A percentile compares a stretch with the other conserved stretches of the same genome.
These are phyloP conservation scores for Anas platyrhynchos DNA, from an alignment of 2,113 vertebrate genomes.

Conservation along the genomic window DNA sequence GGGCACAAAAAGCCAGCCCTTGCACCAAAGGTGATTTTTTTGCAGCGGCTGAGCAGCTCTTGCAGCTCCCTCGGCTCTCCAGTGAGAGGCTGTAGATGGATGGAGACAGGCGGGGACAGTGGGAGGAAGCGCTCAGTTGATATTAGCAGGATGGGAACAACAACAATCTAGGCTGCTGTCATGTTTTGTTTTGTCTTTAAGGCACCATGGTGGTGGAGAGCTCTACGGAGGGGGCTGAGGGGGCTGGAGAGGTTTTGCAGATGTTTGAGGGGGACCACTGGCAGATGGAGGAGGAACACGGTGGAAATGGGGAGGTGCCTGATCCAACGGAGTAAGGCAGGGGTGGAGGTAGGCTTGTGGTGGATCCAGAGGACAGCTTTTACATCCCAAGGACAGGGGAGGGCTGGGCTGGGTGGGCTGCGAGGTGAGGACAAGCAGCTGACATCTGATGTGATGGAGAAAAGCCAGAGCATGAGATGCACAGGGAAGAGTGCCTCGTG, in stretches of 20 bases:
- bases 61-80: background rate
- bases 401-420: background rate
- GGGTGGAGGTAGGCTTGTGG: background rate
- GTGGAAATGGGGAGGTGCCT: background rate
- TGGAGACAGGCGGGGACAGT: slow-evolving; percentile 1
- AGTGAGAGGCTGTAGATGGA: background rate
- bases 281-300: background rate
- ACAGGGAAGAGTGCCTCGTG: no score
- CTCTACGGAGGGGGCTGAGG: slow-evolving; percentile 1
- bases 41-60: background rate
- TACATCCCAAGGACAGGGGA: background rate
- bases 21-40: background rate
- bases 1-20: background rate
- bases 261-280: slow-evolving; percentile 1
- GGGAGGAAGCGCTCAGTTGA: slow-evolving; percentile 48
- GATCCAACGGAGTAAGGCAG: rapidly evolving
- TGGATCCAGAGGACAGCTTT: background rate
- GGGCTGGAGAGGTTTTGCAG: slow-evolving; percentile 47
- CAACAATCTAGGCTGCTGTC: slow-evolving; percentile 53
- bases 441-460: background rate
- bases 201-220: slow-evolving; percentile 43
- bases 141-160: slow-evolving; percentile 34
- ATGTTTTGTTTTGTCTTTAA: slow-evolving; percentile 54
- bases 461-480: background rate
- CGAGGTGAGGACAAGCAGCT: background rate